Evolutionary conservation across 2,797 vertebrate genomes (phyloP), one percentile per base, ranked within the genome.

Genomic region (Ficedula albicollis): DNA sequence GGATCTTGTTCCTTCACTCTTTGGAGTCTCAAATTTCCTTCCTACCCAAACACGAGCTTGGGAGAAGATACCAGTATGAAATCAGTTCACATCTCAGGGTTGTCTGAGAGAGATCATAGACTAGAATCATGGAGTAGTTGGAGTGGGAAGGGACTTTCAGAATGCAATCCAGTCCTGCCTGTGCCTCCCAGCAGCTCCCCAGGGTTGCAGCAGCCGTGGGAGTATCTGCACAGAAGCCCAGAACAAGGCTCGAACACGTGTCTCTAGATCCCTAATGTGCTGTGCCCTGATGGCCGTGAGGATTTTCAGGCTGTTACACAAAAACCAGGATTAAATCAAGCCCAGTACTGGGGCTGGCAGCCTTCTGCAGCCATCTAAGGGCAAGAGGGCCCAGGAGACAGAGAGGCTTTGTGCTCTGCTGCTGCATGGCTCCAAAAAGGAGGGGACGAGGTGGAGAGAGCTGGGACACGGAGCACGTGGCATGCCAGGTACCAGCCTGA

Each of bases 251-350:
- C 3, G 7, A 56, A 84, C n/a, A 22, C 2, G 2, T 15, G 10
- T 55, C 84, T n/a, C 29, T 0, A 55, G 6, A 84, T 41, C 89
- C 81, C 58, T 32, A 4, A 18, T 0, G 60, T 11, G 43, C 86
- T 15, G 32, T 67, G 77, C 58, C 93, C 52, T 7, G 25, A 80
- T 0, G 17, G 84, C 91, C 11, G 1, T 0, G 60, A 84, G 90
- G 62, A 52, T 85, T 87, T 87, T 51, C 60, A 84, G 82, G 25
- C 51, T 66, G 19, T 19, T 67, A 58, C 5, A 12, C 64, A 60
- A 92, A 91, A 80, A 10, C 44, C 58, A 17, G 73, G 88, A 80
- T 88, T 94, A 90, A 74, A 91, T 56, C 66, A 70, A 80, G 20
- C 22, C 39, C 17, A 5, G 68, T 2, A 23, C 81, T 0, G 5